Percentiles rank a stretch among this genome's conserved stretches.
Evolutionary conservation across 64 coral and sea anemone genomes (phyloP).

Genomic region (Montipora capricornis): DNA sequence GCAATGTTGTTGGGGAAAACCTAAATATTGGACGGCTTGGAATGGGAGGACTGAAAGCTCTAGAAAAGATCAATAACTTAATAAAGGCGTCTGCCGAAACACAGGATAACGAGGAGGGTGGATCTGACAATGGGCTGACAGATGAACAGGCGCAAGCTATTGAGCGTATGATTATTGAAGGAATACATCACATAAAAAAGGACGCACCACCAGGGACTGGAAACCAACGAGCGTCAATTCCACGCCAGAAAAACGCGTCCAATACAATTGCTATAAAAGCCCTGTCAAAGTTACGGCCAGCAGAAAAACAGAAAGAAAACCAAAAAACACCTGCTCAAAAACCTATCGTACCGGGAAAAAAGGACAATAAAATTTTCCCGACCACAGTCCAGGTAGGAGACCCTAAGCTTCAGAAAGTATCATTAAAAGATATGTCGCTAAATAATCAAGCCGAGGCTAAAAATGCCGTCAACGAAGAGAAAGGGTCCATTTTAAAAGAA

Average conservation of each 20-base stretch:
- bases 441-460: background rate
- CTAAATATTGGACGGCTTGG: conserved; percentile 90
- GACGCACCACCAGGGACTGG: conserved; percentile 15
- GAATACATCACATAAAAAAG: conserved; percentile 92
- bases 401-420: conserved; percentile 9
- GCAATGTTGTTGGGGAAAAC: conserved; percentile 62
- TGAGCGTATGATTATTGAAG: conserved; percentile 98
- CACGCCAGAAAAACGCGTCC: conserved; percentile 29
- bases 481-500: background rate
- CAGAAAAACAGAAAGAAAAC: background rate
- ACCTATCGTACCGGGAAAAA: background rate
- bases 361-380: background rate
- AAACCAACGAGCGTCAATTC: conserved; percentile 56
- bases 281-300: conserved; percentile 8
- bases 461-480: background rate
- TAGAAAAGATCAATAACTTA: conserved; percentile 96
- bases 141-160: conserved; percentile 95
- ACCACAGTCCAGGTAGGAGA: conserved; percentile 8
- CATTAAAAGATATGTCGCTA: background rate
- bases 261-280: background rate
- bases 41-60: conserved; percentile 93
- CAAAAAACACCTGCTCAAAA: background rate
- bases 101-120: conserved; percentile 70
- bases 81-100: conserved; percentile 94
- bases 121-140: conserved; percentile 84